Evolutionary conservation across 2,888 invertebrate species (phyloP), one percentile per base, ranked within the genome.

Genomic region (Ischnus inquisitorius): DNA sequence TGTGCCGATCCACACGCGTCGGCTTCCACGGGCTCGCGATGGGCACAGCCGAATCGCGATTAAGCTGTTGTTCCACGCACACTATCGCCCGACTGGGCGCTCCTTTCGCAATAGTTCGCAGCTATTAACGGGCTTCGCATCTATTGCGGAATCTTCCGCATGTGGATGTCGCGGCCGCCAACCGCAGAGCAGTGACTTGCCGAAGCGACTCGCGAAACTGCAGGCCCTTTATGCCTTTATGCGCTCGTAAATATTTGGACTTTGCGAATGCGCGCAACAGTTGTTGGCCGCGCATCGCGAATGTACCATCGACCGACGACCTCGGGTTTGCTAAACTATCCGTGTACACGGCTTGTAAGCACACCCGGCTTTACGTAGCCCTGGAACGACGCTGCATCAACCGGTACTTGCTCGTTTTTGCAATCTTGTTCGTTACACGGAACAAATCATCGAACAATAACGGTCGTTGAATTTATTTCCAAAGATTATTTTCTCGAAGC

Each of bases 1-100:
- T 62, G 51, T 19, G 78, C 46, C 78, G 68, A 19, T 62, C 39
- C 72, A 77, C 46, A 1, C 16, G 6, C 8, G 8, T 16, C 4
- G n/a, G 4, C n/a, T 48, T 48, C 48, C 4, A 48, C n/a, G 6
- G n/a, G 48, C 34, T 34, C 8, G 8, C 6, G 34, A 34, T 34
- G 8, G 8, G 8, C 5, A 34, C 8, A 34, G 4, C 34, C 34
- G 34, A 34, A 34, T 34, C 34, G 8, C 34, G 34, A 34, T 34
- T 34, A 34, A 34, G 34, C 34, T 34, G 34, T 34, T 34, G 8
- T 34, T 34, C n/a, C n/a, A 34, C 8, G 34, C 34, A 34, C 8
- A 8, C 8, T 34, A 34, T 34, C 8, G 34, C 34, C 0, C 8
- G 5, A 8, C 34, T 34, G 8, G 5, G 34, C 34, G 34, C 8